Base-by-base conservation (phyloP, 2,888 invertebrate genomes). In the Drosophila anomelani region DNA sequence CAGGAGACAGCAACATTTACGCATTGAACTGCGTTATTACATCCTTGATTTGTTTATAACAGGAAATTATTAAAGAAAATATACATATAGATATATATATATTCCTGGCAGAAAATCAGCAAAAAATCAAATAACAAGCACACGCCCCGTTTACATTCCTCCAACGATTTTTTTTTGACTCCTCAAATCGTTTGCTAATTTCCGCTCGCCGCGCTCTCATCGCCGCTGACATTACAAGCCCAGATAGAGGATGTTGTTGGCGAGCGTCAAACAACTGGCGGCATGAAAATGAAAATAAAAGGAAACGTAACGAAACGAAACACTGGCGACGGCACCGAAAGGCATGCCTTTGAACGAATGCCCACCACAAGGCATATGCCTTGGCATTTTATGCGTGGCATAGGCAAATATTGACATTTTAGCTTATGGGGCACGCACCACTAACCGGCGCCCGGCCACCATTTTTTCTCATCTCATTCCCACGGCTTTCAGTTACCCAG, bases 21-120 rank as follows among this genome's bases (percentile, higher is more conserved):
- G 81, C 89, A 88, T 84, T 85, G 86, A 89, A 70, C 88, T 88
- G 89, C 87, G 89, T 84, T 89, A 88, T 89, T 89, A 85, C 88
- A 89, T 88, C 88, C 89, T 78, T 82, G 78, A 89, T 89, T 85
- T 87, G 83, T 85, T 87, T 85, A 87, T 79, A 89, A 81, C 77
- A 75, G 85, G 85, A 86, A 87, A 86, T 86, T 89, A 81, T 86
- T 89, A 87, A 85, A 62, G 72, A 80, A 81, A 76, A 85, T 76
- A 61, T 46, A 46, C 46, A 46, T 26, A 15, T 44, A 39, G 6
- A 17, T 41, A 41, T 41, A 17, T 17, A 44, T 77, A 57, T 66
- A 56, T 55, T 55, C 32, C 15, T 51, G 32, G 26, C 36, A 46
- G 29, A 70, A 72, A 74, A 71, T 60, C 77, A 77, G 71, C 68